Conservation (phyloP, 2,113 vertebrate species). For the Arothron firmamentum region DNA sequence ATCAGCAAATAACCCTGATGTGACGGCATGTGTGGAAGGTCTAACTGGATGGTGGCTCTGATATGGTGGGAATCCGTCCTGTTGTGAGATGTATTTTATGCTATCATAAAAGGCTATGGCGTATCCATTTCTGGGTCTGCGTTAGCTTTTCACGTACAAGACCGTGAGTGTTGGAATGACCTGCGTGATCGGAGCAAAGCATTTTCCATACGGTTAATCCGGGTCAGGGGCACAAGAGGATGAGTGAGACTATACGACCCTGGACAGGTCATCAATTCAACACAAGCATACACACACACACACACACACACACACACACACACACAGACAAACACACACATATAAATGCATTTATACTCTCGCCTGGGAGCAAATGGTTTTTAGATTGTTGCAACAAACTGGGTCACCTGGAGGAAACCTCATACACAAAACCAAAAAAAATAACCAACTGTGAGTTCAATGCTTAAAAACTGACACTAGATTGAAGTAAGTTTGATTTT, state of each 20-base stretch:
- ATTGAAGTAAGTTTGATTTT: neutral
- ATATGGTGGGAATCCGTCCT: too few species aligned
- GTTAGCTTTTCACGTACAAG: too few species aligned
- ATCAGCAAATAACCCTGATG: too few species aligned
- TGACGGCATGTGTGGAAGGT: too few species aligned
- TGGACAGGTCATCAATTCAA: slow-evolving; percentile 18
- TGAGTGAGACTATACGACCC: neutral
- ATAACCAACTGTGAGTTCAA: too few species aligned
- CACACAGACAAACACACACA: neutral
- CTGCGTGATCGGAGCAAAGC: neutral
- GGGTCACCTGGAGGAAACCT: slow-evolving; percentile 1
- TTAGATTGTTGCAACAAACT: neutral
- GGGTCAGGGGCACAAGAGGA: slow-evolving; percentile 1
- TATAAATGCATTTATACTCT: neutral
- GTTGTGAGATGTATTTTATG: too few species aligned
- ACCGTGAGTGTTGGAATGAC: too few species aligned
- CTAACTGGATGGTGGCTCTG: too few species aligned
- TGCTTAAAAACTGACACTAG: too few species aligned
- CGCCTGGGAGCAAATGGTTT: neutral
- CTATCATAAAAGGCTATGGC: neutral
- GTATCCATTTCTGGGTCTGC: neutral
- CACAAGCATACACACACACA: slow-evolving; percentile 5
- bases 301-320: slow-evolving; percentile 1
- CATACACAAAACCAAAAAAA: neutral
- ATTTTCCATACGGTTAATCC: slow-evolving; percentile 5